phyloP scores from a whole-genome alignment of 2,113 vertebrate species.

The Vulpes lagopus region DNA sequence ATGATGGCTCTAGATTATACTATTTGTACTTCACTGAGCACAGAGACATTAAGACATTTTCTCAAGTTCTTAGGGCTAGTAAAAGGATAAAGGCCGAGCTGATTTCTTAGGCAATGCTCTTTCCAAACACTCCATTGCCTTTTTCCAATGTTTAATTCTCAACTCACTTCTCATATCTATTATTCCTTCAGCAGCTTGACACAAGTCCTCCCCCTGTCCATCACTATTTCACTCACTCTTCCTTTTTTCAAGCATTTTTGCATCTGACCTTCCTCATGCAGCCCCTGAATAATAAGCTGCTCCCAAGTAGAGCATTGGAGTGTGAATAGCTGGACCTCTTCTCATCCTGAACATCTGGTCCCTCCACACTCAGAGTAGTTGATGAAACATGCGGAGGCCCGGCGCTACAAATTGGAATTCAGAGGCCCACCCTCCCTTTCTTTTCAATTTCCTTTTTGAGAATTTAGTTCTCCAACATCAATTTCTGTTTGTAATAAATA shows the following conservation, averaged over 20 bases:
- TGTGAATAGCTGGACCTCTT: background rate
- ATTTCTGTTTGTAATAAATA: constrained; percentile 69
- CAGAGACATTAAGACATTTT: background rate
- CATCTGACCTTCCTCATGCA: constrained; percentile 35
- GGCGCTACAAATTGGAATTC: background rate
- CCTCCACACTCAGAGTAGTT: background rate
- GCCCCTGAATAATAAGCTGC: constrained; percentile 37
- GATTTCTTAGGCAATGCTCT: background rate
- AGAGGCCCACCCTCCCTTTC: constrained; percentile 3
- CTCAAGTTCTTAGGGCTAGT: background rate
- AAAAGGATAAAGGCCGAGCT: background rate
- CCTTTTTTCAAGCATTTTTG: background rate
- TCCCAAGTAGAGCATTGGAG: background rate
- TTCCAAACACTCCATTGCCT: background rate
- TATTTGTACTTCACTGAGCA: background rate
- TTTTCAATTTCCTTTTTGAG: constrained; percentile 64
- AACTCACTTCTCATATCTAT: background rate
- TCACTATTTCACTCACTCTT: background rate
- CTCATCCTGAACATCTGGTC: background rate
- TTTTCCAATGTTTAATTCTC: background rate
- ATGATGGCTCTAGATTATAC: background rate
- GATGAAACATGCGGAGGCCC: constrained; percentile 19
- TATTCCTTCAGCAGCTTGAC: background rate
- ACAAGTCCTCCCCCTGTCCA: background rate
- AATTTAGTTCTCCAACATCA: constrained; percentile 66